Conservation (phyloP, 2,888 invertebrate genomes). For the Pristionchus maxplancki region DNA sequence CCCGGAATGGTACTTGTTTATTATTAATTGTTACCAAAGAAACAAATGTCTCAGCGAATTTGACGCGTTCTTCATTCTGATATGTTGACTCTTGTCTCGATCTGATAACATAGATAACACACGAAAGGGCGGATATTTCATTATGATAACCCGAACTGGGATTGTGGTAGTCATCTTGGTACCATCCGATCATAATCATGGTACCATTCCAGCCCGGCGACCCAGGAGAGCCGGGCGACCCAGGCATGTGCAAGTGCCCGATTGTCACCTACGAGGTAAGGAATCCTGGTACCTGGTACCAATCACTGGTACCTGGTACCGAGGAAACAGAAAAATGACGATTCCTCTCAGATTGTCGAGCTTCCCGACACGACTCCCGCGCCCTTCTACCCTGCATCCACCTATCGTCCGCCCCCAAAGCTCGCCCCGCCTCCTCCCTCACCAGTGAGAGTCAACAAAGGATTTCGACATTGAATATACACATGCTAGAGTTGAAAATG, state of each 20-base stretch:
- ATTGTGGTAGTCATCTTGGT: no score
- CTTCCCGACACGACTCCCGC: conserved; percentile 30
- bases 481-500: no score
- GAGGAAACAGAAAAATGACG: background rate
- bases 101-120: no score
- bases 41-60: background rate
- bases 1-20: conserved; percentile 51
- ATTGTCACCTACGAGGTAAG: conserved; percentile 34
- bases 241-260: conserved; percentile 42
- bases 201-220: conserved; percentile 49
- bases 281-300: no score
- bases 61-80: no score
- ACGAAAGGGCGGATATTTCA: no score
- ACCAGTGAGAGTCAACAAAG: no score
- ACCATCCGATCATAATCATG: no score
- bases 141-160: no score
- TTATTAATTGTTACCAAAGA: background rate
- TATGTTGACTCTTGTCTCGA: no score
- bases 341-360: conserved; percentile 8
- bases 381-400: background rate
- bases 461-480: no score
- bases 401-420: conserved; percentile 16
- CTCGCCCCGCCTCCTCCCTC: background rate
- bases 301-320: no score
- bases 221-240: conserved; percentile 49